Conservation (phyloP, 1,140 invertebrate species). For the Melanaphis sacchari region DNA sequence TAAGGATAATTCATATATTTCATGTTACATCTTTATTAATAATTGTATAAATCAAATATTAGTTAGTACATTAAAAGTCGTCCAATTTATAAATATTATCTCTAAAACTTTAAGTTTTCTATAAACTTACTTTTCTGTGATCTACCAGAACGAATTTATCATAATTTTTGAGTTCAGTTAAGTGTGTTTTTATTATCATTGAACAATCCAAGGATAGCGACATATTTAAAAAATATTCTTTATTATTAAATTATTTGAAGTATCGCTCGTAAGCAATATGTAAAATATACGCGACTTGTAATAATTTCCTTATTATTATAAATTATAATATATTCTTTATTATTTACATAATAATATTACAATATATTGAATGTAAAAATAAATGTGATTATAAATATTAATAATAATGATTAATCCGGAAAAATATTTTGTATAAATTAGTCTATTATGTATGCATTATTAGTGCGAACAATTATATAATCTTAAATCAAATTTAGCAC, state of each 20-base stretch:
- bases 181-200: not conserved
- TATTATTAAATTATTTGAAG: not conserved
- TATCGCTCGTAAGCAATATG: not conserved
- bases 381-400: not conserved
- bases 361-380: not conserved
- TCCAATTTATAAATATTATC: not conserved
- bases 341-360: not conserved
- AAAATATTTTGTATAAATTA: not conserved
- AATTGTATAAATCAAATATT: not conserved
- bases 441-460: not conserved
- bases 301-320: not conserved
- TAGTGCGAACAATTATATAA: not conserved
- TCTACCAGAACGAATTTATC: not conserved
- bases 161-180: not conserved
- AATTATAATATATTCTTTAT: not conserved
- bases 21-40: not conserved
- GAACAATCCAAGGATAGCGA: slow-evolving; percentile 2
- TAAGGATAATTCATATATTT: not conserved
- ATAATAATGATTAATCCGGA: not conserved
- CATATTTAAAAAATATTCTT: not conserved
- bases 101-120: not conserved
- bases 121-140: not conserved
- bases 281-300: not conserved
- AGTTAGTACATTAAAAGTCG: not conserved
- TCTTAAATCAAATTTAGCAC: too few relatives aligned